Evolutionary conservation across 64 coral and sea anemone genomes (phyloP), one percentile per base, ranked within the genome.

Genomic region (Montipora capricornis): DNA sequence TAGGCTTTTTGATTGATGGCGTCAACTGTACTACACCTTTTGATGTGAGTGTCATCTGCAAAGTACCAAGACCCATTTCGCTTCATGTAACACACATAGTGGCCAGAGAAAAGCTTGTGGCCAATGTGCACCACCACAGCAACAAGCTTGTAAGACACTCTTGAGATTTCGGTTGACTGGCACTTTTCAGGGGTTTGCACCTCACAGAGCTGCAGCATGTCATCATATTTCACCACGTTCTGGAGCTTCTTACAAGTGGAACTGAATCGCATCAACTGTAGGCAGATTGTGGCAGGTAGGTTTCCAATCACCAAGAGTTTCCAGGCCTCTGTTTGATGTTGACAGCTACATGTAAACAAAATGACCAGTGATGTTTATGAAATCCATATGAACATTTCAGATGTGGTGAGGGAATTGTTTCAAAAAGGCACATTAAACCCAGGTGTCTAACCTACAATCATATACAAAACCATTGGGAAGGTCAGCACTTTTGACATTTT

Each of bases 211-310:
- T 2, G 81, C 9, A 89, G 86, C 10, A 57, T 22, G 5, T 82
- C 92, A 59, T 87, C 75, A 81, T 94, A 89, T 68, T 94, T 87
- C 17, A 94, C 92, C 50, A 49, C 74, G 52, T 73, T 7, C 22
- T 81, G 58, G 57, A 94, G 44, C 68, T 89, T 94, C 9, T 71
- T 20, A 80, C 92, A 86, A 80, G 67, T 68, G 47, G 84, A 80
- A 80, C 19, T 66, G 61, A 94, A 88, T 22, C 85, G 76, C 77
- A 94, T 44, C 77, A 94, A n/a, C 50, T 94, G 92, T 8, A 94
- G 55, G 53, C 85, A 94, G 45, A 94, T 64, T 48, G 84, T 52
- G 14, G 9, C n/a, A 20, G 85, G 84, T 71, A 80, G 44, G 64
- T 94, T 81, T 14, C 77, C 61, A 79, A 94, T 47, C 17, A 94